Conservation (phyloP, 2,113 vertebrate species). For the Strix aluco region DNA sequence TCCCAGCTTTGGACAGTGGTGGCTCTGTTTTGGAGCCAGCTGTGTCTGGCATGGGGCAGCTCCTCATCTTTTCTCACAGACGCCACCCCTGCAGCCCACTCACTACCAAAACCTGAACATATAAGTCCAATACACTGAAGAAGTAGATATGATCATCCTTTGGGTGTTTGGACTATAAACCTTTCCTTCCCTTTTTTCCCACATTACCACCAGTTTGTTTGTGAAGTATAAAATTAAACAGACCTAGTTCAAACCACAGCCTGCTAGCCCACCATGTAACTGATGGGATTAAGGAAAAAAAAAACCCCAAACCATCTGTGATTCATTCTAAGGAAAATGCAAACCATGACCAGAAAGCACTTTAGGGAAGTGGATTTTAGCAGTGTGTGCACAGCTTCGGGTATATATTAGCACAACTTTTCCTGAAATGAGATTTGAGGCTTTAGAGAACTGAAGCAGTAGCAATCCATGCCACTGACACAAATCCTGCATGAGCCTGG, state of each 20-base stretch:
- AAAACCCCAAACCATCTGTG: background rate
- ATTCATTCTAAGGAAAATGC: conserved; percentile 2
- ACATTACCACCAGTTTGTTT: background rate
- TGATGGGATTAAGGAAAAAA: background rate
- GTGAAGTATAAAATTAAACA: conserved; percentile 9
- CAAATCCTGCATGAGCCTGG: background rate
- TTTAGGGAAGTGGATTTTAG: conserved; percentile 5
- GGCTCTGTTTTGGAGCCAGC: background rate
- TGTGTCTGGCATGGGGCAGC: background rate
- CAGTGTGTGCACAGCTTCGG: background rate
- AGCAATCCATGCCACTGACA: background rate
- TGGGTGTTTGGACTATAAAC: background rate
- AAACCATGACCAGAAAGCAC: conserved; percentile 35
- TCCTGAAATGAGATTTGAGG: background rate
- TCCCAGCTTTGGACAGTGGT: background rate
- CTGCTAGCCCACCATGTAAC: background rate
- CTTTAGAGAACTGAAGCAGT: background rate
- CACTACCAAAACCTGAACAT: background rate
- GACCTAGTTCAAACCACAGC: background rate
- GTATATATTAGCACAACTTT: background rate
- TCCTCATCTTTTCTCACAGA: background rate
- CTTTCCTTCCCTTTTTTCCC: background rate
- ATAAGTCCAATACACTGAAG: background rate
- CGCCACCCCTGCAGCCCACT: background rate
- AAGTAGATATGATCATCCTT: background rate